Conservation (phyloP, 2,113 vertebrate genomes). For the Taurulus bubalis region DNA sequence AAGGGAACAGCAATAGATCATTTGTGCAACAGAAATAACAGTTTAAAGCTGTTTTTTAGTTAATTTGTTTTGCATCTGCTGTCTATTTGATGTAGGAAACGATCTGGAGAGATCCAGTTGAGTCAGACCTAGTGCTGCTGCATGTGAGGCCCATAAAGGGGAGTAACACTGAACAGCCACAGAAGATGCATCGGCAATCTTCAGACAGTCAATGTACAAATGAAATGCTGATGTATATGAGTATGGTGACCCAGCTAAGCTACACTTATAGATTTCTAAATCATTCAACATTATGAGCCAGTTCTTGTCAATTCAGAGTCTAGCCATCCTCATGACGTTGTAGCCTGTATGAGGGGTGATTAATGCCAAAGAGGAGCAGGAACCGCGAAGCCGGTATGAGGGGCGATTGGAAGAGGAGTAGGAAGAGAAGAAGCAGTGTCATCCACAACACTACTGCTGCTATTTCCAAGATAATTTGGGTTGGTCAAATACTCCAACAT, state of each 20-base stretch:
- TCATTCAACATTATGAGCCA: slow-evolving; percentile 38
- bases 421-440: background rate
- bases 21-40: background rate
- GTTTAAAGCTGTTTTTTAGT: background rate
- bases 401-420: background rate
- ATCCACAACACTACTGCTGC: background rate
- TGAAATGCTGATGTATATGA: slow-evolving; percentile 3
- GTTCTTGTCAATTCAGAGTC: slow-evolving; percentile 25
- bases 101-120: slow-evolving; percentile 15
- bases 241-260: background rate
- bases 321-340: slow-evolving; percentile 28
- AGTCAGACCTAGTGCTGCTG: slow-evolving; percentile 6
- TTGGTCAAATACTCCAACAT: background rate
- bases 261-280: slow-evolving; percentile 16
- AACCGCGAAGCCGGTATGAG: slow-evolving; percentile 7
- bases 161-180: background rate
- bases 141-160: slow-evolving; percentile 37
- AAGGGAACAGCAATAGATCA: background rate
- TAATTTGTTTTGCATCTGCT: slow-evolving; percentile 22
- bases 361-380: background rate
- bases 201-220: slow-evolving; percentile 11
- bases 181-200: slow-evolving; percentile 10
- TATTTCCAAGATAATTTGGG: background rate
- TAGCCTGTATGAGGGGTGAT: slow-evolving; percentile 14
- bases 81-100: slow-evolving; percentile 13